Conservation (phyloP, 1,140 invertebrate species). For the Dendrolimus kikuchii region DNA sequence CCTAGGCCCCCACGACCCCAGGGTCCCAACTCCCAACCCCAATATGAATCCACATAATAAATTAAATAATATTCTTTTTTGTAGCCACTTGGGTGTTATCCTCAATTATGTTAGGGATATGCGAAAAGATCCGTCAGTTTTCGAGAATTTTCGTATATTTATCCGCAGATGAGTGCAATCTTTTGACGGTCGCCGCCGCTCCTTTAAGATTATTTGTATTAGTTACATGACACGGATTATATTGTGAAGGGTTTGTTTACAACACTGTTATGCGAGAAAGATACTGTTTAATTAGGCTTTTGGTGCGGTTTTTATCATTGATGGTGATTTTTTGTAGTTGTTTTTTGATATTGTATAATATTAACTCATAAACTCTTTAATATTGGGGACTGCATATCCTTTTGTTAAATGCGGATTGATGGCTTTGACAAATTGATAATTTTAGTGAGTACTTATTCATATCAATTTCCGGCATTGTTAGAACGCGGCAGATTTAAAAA, state of each 20-base stretch:
- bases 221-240: constrained; percentile 36
- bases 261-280: constrained; percentile 34
- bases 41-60: background rate
- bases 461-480: too few species aligned
- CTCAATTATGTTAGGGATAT: constrained; percentile 46
- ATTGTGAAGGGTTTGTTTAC: constrained; percentile 44
- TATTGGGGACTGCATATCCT: too few species aligned
- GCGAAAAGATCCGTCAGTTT: constrained; percentile 34
- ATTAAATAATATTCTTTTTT: constrained; percentile 1
- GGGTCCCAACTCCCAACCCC: too few species aligned
- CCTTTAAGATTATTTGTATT: constrained; percentile 36
- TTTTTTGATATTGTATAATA: too few species aligned
- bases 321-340: too few species aligned
- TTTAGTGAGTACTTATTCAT: too few species aligned
- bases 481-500: too few species aligned
- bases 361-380: too few species aligned
- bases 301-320: too few species aligned
- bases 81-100: constrained; percentile 30
- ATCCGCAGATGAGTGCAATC: constrained; percentile 23
- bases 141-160: background rate
- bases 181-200: constrained; percentile 55
- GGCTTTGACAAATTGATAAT: too few species aligned
- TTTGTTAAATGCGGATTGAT: too few species aligned
- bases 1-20: too few species aligned
- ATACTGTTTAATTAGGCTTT: background rate